phyloP scores from a whole-genome alignment of 2,797 vertebrate genomes.

The Eupleurogrammus muticus region DNA sequence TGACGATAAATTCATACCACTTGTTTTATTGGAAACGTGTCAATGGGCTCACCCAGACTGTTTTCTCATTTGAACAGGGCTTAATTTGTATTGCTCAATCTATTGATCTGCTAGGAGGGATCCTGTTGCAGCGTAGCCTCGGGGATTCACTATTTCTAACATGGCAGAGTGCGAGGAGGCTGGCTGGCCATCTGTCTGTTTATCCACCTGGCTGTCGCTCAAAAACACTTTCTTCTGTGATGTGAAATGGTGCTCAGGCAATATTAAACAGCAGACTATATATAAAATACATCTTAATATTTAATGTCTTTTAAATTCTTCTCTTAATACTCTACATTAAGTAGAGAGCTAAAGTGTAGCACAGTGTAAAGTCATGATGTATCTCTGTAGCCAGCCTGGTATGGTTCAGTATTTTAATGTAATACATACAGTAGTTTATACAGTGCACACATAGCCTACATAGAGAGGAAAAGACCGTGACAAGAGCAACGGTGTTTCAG shows the following conservation, averaged over 20 bases:
- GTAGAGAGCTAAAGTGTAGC: not conserved
- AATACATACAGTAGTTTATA: not conserved
- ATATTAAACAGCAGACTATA: not conserved
- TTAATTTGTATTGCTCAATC: conserved; percentile 62
- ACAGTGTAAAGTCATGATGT: not conserved
- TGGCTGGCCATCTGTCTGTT: conserved; percentile 63
- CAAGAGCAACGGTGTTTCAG: not conserved
- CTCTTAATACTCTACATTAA: not conserved
- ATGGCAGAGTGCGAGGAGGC: conserved; percentile 44
- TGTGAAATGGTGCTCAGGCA: conserved; percentile 19
- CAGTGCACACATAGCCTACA: not conserved
- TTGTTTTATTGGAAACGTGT: conserved; percentile 70
- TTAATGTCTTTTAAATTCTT: not conserved
- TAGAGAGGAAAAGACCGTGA: not conserved
- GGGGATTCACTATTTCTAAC: conserved; percentile 48
- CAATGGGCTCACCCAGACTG: conserved; percentile 41
- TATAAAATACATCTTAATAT: not conserved
- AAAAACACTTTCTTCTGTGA: conserved; percentile 43
- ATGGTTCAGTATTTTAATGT: not conserved
- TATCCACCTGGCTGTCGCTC: conserved; percentile 42
- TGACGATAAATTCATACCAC: conserved; percentile 62
- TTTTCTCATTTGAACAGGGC: conserved; percentile 63
- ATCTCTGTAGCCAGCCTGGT: not conserved
- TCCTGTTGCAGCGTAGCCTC: conserved; percentile 49
- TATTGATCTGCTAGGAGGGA: conserved; percentile 67